These are phyloP conservation scores for Drosophila borborema DNA, from an alignment of 2,888 invertebrate species.

Conservation along the genomic window DNA sequence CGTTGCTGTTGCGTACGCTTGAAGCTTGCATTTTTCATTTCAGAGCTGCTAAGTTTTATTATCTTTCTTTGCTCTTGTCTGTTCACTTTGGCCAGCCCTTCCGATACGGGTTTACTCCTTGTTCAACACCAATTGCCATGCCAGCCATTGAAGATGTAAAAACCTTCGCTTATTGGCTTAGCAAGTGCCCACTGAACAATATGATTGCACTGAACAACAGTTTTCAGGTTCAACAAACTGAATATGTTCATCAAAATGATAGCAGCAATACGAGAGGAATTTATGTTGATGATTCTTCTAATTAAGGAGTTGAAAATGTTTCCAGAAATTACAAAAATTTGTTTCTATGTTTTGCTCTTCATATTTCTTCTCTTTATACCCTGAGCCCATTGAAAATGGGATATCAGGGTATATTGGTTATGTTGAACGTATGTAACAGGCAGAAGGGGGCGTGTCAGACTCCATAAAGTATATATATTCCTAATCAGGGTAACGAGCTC, in stretches of 20 bases:
- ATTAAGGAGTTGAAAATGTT: not conserved
- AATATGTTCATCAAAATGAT: not conserved
- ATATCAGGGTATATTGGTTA: no score
- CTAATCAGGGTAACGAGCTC: no score
- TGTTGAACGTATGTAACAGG: no score
- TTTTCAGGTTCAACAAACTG: slow-evolving; percentile 2
- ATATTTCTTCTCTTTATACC: no score
- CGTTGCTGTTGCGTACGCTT: slow-evolving; percentile 42
- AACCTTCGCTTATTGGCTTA: slow-evolving; percentile 59
- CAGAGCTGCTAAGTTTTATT: slow-evolving; percentile 47
- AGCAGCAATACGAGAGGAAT: no score
- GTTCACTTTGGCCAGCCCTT: slow-evolving; percentile 20
- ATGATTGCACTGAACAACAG: slow-evolving; percentile 47
- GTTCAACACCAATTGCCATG: slow-evolving; percentile 33
- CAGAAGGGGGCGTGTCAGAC: no score
- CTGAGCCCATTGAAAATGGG: no score
- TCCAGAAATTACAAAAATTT: not conserved
- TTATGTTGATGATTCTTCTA: not conserved
- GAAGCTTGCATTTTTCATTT: slow-evolving; percentile 57
- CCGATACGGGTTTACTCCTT: slow-evolving; percentile 21
- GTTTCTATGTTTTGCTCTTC: not conserved
- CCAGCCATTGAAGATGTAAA: slow-evolving; percentile 52
- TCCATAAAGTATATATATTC: no score
- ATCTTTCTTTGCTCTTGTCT: slow-evolving; percentile 34
- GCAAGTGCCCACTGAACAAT: slow-evolving; percentile 44